Base-by-base conservation (phyloP, 23 tunicate genomes). In the Trididemnum miniatum region DNA sequence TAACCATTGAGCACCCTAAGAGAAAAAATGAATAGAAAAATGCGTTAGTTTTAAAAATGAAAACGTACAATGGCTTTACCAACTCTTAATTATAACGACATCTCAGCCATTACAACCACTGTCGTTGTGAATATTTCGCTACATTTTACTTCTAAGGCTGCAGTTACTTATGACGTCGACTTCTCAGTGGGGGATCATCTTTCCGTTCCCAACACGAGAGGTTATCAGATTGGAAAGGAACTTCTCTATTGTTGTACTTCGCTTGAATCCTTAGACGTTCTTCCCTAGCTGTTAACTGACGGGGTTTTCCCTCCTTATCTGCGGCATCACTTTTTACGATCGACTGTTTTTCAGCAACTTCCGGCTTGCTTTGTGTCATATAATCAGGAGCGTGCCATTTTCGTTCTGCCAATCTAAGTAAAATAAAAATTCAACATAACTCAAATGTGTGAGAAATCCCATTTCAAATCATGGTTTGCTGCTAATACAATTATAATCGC, bases 341-440 rank as follows among this genome's bases (percentile, higher is more conserved):
- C 7, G 69, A 59, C 1, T 27, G 15, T 22, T 54, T 23, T 5
- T 33, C 82, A 22, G 26, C 18, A 29, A 67, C 35, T 2, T 65
- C 57, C 30, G 26, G 28, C 66, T 31, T 51, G 5, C 35, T 62
- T 37, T 87, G 76, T 2, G 80, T 72, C 91, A 87, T 87, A 80
- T 87, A 87, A 62, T 87, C 91, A 1, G 91, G 91, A 31, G 91
- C 91, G 22, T 87, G 36, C 91, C 91, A 87, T 31, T 83, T 52
- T 29, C 40, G 24, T 38, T 77, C 82, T 15, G 44, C 65, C 67
- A 77, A 54, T 77, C 82, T 77, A 74, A 38, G n/a, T n/a, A n/a
- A n/a, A n/a, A n/a, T n/a, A n/a, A n/a, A n/a, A n/a, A n/a, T n/a
- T n/a, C n/a, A n/a, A n/a, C n/a, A n/a, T n/a, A n/a, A n/a, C n/a